phyloP scores from a whole-genome alignment of 2,113 vertebrate genomes.

The Ramphastos sulfuratus region DNA sequence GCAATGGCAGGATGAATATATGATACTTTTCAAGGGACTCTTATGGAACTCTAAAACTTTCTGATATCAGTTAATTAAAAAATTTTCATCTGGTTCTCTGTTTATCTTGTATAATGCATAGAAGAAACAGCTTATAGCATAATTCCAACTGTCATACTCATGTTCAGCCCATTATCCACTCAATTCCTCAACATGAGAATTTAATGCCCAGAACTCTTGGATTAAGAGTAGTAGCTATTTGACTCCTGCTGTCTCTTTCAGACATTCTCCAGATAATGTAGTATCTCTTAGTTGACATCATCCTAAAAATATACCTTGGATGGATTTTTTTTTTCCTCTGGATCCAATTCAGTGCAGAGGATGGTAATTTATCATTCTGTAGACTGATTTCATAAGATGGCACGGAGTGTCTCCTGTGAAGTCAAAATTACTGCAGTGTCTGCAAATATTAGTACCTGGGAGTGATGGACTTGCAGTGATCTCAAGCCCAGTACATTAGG shows the following conservation, averaged over 20 bases:
- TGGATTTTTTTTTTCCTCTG: not conserved
- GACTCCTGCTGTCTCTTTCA: not conserved
- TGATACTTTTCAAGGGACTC: not conserved
- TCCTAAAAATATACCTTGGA: not conserved
- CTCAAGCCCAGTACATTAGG: not conserved
- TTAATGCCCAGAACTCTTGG: not conserved
- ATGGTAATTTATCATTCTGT: conserved; percentile 8
- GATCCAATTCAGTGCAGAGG: not conserved
- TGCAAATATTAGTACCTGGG: conserved; percentile 12
- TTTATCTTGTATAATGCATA: not conserved
- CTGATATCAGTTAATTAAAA: not conserved
- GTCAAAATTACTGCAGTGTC: conserved; percentile 7
- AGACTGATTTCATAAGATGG: conserved; percentile 8
- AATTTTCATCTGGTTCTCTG: not conserved
- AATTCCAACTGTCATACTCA: not conserved
- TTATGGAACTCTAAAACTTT: not conserved
- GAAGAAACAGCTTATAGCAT: not conserved
- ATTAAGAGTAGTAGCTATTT: not conserved
- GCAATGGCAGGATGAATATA: not conserved
- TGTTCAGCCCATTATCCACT: not conserved
- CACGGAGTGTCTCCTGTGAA: not conserved
- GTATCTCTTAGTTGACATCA: not conserved
- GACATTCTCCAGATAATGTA: not conserved
- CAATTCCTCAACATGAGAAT: not conserved
- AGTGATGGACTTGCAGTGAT: not conserved